phyloP scores from a whole-genome alignment of 2,113 vertebrate genomes.

The Pavo muticus region DNA sequence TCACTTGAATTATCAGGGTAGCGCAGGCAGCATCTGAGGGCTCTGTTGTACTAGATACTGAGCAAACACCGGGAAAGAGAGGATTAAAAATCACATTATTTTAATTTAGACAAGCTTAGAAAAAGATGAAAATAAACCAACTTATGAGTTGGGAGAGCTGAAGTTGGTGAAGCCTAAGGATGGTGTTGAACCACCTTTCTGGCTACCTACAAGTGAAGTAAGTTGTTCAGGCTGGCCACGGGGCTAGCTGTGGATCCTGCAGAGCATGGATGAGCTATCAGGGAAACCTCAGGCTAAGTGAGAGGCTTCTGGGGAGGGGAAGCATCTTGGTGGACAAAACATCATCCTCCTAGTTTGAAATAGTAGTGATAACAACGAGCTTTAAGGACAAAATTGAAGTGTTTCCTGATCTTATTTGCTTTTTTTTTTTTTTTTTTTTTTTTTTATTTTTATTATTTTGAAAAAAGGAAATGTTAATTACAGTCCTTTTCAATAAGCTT shows the following conservation, averaged over 20 bases:
- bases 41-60: background rate
- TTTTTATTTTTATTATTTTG: too few species aligned
- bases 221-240: background rate
- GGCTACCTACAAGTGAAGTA: background rate
- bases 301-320: background rate
- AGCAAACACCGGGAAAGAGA: background rate
- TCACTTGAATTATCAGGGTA: background rate
- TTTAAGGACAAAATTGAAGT: background rate
- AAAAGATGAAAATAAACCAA: background rate
- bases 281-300: background rate
- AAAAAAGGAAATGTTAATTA: constrained; percentile 22
- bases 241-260: background rate
- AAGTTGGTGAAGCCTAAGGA: background rate
- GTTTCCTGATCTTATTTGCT: background rate
- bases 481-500: background rate
- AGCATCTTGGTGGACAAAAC: background rate
- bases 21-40: background rate
- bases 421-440: too few species aligned
- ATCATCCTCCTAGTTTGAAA: constrained; percentile 9
- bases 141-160: background rate
- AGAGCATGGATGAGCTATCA: background rate
- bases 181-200: background rate
- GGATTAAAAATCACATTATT: background rate
- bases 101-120: background rate
- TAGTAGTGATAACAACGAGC: background rate